Base-by-base conservation (phyloP, 2,888 invertebrate species). In the Coleophora deauratella region DNA sequence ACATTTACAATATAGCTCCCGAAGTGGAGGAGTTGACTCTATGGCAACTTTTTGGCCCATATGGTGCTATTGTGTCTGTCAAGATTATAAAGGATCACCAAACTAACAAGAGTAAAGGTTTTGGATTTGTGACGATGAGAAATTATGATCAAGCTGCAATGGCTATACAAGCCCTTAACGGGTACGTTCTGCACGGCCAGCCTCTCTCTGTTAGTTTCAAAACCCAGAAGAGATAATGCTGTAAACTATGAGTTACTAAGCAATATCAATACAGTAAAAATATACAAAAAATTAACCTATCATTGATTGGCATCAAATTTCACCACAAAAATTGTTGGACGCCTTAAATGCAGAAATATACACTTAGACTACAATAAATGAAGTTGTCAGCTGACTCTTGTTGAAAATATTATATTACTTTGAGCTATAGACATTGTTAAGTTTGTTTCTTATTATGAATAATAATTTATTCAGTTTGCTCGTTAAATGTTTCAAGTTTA, bases 391-490 rank as follows among this genome's bases (percentile, higher is more conserved):
- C 72, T 64, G 66, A 79, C 72, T 76, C 68, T 80, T 81, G 81
- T 82, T 82, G 60, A 79, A 80, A 77, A 76, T 77, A 77, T 81
- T 82, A 70, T 79, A 81, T 84, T 85, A 75, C 73, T 82, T 84
- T 85, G 82, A 82, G 82, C 85, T 85, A 78, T 82, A 75, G 62
- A 79, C 79, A 82, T 85, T 84, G 85, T 85, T 85, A 85, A 84
- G 84, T 85, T 85, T 85, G 85, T 82, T 84, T 73, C 69, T 71
- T 73, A 71, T 73, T 84, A 78, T 75, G 81, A 77, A 81, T 84
- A 84, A 84, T 84, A 80, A 84, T 84, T 85, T 85, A 85, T 85
- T 85, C 82, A 77, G 81, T 85, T 85, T 79, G 85, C 82, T 84
- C 81, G 85, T 85, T 85, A 81, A 84, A 84, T 81, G 67, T 85